Conservation (phyloP, 2,797 vertebrate genomes). For the Rhinoraja longicauda region DNA sequence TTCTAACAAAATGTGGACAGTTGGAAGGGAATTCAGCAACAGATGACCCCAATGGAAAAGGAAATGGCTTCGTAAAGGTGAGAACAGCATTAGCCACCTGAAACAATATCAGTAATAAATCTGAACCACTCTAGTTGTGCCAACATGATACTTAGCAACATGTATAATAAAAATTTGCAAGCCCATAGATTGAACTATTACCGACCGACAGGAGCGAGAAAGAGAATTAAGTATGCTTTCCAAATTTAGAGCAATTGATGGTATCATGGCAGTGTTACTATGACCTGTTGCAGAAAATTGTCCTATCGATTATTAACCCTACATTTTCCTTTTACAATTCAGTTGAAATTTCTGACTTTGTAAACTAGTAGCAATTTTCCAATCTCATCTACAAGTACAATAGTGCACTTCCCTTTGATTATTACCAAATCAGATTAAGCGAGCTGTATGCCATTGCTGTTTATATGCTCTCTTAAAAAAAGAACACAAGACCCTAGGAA, state of each 20-base stretch:
- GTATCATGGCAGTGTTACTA: background rate
- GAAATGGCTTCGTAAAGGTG: background rate
- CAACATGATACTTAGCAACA: background rate
- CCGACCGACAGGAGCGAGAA: background rate
- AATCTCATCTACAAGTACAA: background rate
- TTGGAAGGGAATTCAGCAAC: background rate
- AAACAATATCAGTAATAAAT: background rate
- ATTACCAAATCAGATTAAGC: background rate
- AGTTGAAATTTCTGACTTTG: background rate
- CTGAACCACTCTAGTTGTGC: background rate
- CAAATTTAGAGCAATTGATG: background rate
- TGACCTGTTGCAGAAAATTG: background rate
- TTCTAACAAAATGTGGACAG: background rate
- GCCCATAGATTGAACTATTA: background rate
- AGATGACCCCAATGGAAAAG: background rate
- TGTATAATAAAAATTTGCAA: background rate
- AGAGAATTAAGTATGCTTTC: background rate
- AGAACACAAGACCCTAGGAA: no score
- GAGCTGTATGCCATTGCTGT: background rate
- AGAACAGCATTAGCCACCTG: background rate
- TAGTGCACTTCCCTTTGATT: background rate
- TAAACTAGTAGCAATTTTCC: background rate
- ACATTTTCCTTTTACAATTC: background rate
- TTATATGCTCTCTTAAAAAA: background rate
- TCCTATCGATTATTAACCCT: background rate